Evolutionary conservation across 2,113 vertebrate species (phyloP).

Genomic region (Odocoileus virginianus): DNA sequence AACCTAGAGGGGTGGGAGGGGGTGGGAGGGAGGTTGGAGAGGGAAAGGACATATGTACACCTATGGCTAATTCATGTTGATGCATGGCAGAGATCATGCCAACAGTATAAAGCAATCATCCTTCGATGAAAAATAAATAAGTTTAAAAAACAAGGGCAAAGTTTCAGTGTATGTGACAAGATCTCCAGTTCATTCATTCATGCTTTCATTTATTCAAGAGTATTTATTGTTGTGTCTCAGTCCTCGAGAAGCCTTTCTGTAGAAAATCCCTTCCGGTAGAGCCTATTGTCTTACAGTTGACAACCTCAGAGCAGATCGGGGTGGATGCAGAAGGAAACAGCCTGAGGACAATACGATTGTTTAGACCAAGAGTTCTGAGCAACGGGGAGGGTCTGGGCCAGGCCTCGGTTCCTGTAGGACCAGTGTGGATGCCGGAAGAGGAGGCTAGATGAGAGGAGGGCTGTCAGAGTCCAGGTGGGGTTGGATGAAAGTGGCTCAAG

Average conservation of each 20-base stretch:
- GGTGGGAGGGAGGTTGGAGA: neutral
- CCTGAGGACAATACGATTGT: rapidly evolving
- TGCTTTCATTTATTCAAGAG: rapidly evolving
- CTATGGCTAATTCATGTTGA: neutral
- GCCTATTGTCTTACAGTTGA: too few species aligned
- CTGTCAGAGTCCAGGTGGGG: neutral
- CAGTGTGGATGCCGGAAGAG: rapidly evolving
- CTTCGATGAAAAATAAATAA: neutral
- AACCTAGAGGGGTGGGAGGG: neutral
- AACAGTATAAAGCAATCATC: neutral
- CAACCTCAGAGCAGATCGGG: neutral
- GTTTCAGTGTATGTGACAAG: rapidly evolving
- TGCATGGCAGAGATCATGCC: neutral
- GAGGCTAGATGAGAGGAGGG: neutral
- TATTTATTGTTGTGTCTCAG: neutral
- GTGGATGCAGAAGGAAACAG: rapidly evolving
- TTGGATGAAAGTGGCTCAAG: rapidly evolving
- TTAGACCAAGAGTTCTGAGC: neutral
- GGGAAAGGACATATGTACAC: neutral
- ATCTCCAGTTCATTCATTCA: rapidly evolving
- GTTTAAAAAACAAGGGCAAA: neutral
- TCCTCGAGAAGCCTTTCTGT: neutral
- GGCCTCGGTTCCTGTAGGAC: neutral
- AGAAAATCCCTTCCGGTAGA: rapidly evolving
- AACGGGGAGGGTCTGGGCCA: neutral